Evolutionary conservation across 92 coral and sea anemone species (phyloP), one percentile per base, ranked within the genome.

Genomic region (Isaurus tuberculatus): DNA sequence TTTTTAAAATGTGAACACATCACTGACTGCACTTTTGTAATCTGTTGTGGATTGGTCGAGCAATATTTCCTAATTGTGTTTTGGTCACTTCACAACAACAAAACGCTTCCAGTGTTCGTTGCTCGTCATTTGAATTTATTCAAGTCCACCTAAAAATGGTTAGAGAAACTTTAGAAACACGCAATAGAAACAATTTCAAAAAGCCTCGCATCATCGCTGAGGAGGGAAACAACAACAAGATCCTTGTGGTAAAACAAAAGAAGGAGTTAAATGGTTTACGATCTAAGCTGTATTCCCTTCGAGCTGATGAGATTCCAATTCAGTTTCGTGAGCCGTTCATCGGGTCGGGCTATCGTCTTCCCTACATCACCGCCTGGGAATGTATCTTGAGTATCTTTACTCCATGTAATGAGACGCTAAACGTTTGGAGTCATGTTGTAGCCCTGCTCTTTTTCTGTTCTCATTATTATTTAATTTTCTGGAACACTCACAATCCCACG

Each of bases 241-340:
- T 36, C 36, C 28, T 22, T 28, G 53, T 43, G 58, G 37, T 23
- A 19, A 33, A 23, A 26, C 46, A 26, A 36, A 40, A 30, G 32
- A 26, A 14, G 23, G 13, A 32, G 16, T 55, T 20, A 3, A 40
- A 40, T 7, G 7, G 9, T 13, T 0, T 15, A 32, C 8, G 9
- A 0, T 8, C 49, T 3, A 77, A 57, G 68, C 49, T 77, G 51
- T 77, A 58, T 23, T 58, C 80, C 20, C 88, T 93, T 33, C 79
- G 79, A 1, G 90, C 86, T 46, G 83, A 81, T 46, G 92, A 94
- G 57, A 93, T 97, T 20, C 91, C 95, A 0, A 70, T 83, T 29
- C 96, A 97, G 70, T 97, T 92, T 72, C 98, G 94, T 5, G 98
- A 97, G 25, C 94, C 98, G 69, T 97, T 83, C 83, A 91, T 97